Conservation (phyloP, 1,140 invertebrate species). For the Hirudo medicinalis region DNA sequence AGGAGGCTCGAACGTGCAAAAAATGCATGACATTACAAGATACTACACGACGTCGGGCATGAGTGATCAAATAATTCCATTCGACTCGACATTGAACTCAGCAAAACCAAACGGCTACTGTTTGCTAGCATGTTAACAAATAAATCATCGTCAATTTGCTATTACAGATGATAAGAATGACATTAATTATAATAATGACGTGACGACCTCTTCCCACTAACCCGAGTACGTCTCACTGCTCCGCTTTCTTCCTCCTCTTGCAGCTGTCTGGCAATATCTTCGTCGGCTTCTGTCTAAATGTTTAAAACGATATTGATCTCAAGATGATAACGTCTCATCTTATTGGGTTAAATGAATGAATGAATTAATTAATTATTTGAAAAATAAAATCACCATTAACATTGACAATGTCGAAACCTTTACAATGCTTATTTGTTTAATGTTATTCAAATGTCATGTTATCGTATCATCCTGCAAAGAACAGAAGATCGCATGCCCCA, state of each 20-base stretch:
- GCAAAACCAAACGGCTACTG: too few relatives aligned
- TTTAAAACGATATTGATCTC: neutral
- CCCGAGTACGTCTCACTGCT: slow-evolving; percentile 24
- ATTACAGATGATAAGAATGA: too few relatives aligned
- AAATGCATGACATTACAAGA: neutral
- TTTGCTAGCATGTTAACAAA: too few relatives aligned
- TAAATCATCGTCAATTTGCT: too few relatives aligned
- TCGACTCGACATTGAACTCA: too few relatives aligned
- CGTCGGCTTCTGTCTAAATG: slow-evolving; percentile 22
- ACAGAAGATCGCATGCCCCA: too few relatives aligned
- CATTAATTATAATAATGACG: too few relatives aligned
- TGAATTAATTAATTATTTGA: slow-evolving; percentile 2
- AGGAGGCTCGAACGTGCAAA: neutral
- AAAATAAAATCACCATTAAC: neutral
- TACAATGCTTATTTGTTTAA: too few relatives aligned
- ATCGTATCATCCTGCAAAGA: too few relatives aligned
- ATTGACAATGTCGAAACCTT: neutral
- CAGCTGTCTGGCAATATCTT: slow-evolving; percentile 26
- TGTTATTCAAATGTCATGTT: too few relatives aligned
- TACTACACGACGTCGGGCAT: too few relatives aligned
- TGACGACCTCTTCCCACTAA: neutral
- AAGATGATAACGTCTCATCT: neutral
- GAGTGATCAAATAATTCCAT: neutral
- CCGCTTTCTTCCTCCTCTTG: slow-evolving; percentile 27
- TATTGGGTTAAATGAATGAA: neutral